Conservation (phyloP, 2,113 vertebrate genomes). For the Rhabdornis inornatus region DNA sequence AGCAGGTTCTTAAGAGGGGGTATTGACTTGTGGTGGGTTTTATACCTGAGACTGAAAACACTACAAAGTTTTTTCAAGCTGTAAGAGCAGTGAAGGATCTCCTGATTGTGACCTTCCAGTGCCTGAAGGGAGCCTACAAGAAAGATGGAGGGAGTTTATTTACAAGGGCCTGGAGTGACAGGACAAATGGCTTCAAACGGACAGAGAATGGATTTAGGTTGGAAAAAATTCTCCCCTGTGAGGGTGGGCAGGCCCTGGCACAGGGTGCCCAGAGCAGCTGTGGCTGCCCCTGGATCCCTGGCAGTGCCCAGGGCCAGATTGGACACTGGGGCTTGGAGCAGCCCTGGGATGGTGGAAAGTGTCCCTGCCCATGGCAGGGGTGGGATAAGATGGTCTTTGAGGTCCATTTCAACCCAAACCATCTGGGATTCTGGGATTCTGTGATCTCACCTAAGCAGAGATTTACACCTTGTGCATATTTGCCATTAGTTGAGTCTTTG, state of each 20-base stretch:
- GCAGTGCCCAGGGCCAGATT: not conserved
- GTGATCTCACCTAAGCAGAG: not conserved
- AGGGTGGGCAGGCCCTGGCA: accelerated
- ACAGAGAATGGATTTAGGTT: not conserved
- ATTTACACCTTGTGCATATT: not conserved
- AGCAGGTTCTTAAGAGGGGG: not conserved
- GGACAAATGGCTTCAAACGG: not conserved
- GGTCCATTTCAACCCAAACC: not conserved
- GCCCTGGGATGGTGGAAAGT: accelerated
- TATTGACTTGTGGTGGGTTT: not conserved
- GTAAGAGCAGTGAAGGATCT: not conserved
- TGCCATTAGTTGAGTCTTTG: not conserved
- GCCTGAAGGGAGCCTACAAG: not conserved
- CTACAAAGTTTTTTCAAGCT: not conserved
- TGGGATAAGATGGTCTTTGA: not conserved
- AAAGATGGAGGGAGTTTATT: not conserved
- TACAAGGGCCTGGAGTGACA: not conserved
- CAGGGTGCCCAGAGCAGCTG: not conserved
- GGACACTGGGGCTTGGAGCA: not conserved
- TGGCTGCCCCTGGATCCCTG: not conserved
- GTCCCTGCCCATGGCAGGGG: not conserved
- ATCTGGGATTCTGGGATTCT: not conserved
- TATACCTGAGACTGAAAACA: not conserved
- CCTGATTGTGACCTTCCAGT: not conserved
- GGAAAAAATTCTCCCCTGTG: not conserved